Base-by-base conservation (phyloP, 2,113 vertebrate species). In the Podocnemis expansa region DNA sequence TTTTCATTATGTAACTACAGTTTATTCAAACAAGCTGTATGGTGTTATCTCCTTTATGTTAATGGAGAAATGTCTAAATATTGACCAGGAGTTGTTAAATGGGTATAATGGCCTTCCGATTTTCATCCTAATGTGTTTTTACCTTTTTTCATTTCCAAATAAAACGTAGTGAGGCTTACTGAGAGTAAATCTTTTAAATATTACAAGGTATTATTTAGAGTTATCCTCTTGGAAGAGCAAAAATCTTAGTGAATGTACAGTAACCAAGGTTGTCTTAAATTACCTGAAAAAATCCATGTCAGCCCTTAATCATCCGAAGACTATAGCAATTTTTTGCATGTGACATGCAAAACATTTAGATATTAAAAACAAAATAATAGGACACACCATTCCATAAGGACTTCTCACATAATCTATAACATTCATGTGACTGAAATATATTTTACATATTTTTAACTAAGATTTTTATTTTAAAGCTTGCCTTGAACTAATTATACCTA, bases 1-100 rank as follows among this genome's bases (percentile, higher is more conserved):
- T 96, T 91, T 78, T 94, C 90, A 54, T 96, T 96, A 83, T 82
- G 83, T 89, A 75, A 60, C 76, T 96, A 91, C n/a, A 4, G 1
- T 55, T 93, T 79, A 86, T 80, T 38, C 9, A 70, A 38, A 13
- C 1, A 16, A 19, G 31, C 31, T 45, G 31, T 45, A 13, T 0
- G 63, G 8, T 1, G 38, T 76, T 80, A 5, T 0, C 43, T 70
- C n/a, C 51, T 3, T 12, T 2, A 0, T 38, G 34, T 43, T 49
- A 76, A 75, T 41, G 25, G 14, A 24, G 8, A 45, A 3, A 2
- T 8, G 27, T 6, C 34, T 27, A 76, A 76, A 2, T 51, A 10
- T 29, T 5, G 16, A 7, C 19, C 38, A 3, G 0, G 0, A 60
- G 34, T 60, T 4, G 0, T 31, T 16, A 19, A 38, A 58, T 38